phyloP scores from a whole-genome alignment of 2,113 vertebrate genomes.

The Mungos mungo region DNA sequence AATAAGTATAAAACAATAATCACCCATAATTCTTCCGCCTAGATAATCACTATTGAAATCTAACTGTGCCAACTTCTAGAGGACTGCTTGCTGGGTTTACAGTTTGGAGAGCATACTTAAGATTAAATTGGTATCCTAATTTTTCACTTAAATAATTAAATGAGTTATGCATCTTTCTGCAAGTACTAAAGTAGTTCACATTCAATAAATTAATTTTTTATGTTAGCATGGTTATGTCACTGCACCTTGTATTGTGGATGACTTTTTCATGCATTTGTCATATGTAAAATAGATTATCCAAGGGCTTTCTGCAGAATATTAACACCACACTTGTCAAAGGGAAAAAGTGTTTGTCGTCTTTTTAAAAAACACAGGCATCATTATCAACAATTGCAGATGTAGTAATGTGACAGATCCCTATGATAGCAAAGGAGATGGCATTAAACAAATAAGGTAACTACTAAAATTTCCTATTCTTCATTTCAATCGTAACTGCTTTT shows the following conservation, averaged over 20 bases:
- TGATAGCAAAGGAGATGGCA: not conserved
- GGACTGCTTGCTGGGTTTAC: not conserved
- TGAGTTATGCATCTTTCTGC: not conserved
- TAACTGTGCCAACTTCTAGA: not conserved
- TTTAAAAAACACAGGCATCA: not conserved
- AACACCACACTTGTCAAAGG: not conserved
- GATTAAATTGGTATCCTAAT: not conserved
- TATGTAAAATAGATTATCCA: not conserved
- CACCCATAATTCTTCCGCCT: not conserved
- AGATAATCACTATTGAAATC: not conserved
- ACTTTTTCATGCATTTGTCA: not conserved
- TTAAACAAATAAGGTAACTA: not conserved
- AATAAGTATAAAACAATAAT: not conserved
- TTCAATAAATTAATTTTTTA: not conserved
- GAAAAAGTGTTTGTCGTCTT: not conserved
- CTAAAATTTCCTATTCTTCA: not conserved
- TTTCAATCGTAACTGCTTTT: not conserved
- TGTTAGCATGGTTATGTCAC: not conserved
- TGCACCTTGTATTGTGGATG: not conserved
- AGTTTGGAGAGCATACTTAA: not conserved
- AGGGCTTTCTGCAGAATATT: not conserved
- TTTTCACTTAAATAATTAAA: constrained; percentile 4
- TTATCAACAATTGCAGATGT: not conserved
- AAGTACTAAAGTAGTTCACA: not conserved
- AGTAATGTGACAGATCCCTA: not conserved